Evolutionary conservation across 2,888 invertebrate genomes (phyloP), one percentile per base, ranked within the genome.

Genomic region (Nyleta sp.): DNA sequence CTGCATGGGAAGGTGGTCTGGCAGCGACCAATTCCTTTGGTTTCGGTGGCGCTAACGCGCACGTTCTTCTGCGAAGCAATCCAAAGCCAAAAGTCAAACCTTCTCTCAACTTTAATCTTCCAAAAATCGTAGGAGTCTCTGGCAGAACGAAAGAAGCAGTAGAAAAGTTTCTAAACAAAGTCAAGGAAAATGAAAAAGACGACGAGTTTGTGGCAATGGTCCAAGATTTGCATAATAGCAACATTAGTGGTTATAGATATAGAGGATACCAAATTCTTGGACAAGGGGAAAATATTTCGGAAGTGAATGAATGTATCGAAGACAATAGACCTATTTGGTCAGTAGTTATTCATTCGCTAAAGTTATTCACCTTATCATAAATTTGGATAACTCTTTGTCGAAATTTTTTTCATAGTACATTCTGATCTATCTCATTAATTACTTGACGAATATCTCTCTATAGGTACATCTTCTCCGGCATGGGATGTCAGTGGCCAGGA

Each of bases 401-500:
- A n/a, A n/a, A n/a, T n/a, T n/a, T n/a, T n/a, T n/a, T n/a, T n/a
- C n/a, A n/a, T n/a, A n/a, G n/a, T n/a, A n/a, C n/a, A n/a, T n/a
- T n/a, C n/a, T n/a, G n/a, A n/a, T n/a, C n/a, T n/a, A n/a, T n/a
- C n/a, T n/a, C n/a, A n/a, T n/a, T n/a, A n/a, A n/a, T n/a, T n/a
- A n/a, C n/a, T n/a, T n/a, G n/a, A n/a, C n/a, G n/a, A n/a, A n/a
- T n/a, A n/a, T n/a, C n/a, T n/a, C n/a, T n/a, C n/a, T n/a, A n/a
- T n/a, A 76, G 80, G 80, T 99, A 94, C 91, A 94, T 99, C 80
- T 99, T 98, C 92, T 96, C 98, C 48, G 99, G 99, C 74, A 99
- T 99, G 99, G 99, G 99, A 11, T 95, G 97, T 42, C 99, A 99
- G 91, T 99, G 99, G 99, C 93, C 96, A 52, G 97, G 97, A 85